These are phyloP conservation scores for Zingel zingel DNA, from an alignment of 2,113 vertebrate genomes.

Conservation along the genomic window DNA sequence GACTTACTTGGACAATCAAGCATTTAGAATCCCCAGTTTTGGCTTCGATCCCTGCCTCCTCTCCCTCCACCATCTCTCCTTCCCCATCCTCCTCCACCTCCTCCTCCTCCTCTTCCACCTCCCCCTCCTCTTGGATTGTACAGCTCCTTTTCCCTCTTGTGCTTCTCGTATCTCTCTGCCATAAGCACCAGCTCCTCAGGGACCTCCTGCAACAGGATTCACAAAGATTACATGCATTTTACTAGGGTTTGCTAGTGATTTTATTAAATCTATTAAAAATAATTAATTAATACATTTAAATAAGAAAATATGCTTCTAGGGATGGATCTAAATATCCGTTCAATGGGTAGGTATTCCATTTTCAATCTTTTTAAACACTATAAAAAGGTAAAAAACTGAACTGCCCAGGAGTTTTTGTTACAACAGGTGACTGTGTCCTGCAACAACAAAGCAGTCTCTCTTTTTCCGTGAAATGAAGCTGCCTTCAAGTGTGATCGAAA, in stretches of 20 bases:
- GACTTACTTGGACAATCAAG: not conserved
- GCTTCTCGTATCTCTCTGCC: conserved; percentile 91
- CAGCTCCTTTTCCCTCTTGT: conserved; percentile 84
- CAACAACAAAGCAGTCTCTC: no score
- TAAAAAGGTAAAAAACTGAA: no score
- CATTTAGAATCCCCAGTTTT: conserved; percentile 71
- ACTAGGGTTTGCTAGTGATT: not conserved
- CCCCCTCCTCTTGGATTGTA: conserved; percentile 52
- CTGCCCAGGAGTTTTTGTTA: no score
- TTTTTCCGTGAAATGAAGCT: no score
- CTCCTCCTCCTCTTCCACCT: not conserved
- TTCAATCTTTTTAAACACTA: no score
- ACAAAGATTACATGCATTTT: not conserved
- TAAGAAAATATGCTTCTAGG: not conserved
- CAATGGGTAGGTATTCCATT: no score
- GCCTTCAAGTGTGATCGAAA: no score
- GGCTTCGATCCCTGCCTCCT: conserved; percentile 37
- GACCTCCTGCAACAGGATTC: conserved; percentile 82
- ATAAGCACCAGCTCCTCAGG: conserved; percentile 90
- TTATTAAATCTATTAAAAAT: not conserved
- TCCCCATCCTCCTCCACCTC: conserved; percentile 12
- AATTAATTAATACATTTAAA: not conserved
- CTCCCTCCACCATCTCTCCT: conserved; percentile 35
- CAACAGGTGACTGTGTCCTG: no score
- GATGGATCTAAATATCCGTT: no score